Evolutionary conservation across 2,797 vertebrate species (phyloP).

Genomic region (Erethizon dorsatum): DNA sequence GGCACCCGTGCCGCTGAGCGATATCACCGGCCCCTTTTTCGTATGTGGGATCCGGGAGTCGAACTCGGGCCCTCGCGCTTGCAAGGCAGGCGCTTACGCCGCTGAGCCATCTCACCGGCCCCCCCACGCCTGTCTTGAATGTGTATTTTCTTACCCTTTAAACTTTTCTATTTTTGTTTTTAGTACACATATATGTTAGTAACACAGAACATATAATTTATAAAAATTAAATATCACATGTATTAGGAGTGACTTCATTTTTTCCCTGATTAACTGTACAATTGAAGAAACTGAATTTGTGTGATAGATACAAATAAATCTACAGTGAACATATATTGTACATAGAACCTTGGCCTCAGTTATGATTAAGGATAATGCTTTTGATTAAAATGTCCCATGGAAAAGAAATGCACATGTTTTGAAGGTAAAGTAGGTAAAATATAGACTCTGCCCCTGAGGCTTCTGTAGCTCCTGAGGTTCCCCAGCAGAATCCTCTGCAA

Average conservation of each 20-base stretch:
- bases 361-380: not conserved
- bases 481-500: not conserved
- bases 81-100: too few species aligned
- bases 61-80: too few species aligned
- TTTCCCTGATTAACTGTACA: not conserved
- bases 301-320: not conserved
- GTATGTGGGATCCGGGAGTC: too few species aligned
- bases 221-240: not conserved
- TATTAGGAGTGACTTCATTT: not conserved
- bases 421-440: not conserved
- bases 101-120: too few species aligned
- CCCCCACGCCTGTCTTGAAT: not conserved
- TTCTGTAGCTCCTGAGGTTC: not conserved
- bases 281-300: not conserved
- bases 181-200: not conserved
- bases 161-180: conserved; percentile 45
- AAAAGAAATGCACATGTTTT: not conserved
- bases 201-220: not conserved
- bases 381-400: not conserved
- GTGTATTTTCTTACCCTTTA: not conserved
- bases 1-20: too few species aligned
- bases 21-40: too few species aligned
- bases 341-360: not conserved
- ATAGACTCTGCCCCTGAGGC: not conserved
- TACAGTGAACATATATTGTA: not conserved